Base-by-base conservation (phyloP, 1,140 invertebrate genomes). In the Orussus abietinus region DNA sequence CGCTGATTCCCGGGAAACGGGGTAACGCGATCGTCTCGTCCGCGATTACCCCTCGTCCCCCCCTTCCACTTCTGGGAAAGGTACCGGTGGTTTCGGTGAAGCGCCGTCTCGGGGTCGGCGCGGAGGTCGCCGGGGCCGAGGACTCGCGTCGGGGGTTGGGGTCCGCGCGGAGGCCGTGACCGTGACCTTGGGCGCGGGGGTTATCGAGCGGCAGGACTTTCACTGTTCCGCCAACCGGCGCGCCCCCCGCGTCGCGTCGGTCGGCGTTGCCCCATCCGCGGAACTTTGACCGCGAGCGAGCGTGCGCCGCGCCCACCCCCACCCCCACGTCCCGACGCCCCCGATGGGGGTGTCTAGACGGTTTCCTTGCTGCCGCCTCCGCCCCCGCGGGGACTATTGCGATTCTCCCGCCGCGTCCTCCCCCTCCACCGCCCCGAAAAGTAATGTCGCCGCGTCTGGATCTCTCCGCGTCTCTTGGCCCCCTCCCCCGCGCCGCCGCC, bases 271-370 rank as follows among this genome's bases (percentile, higher is more conserved):
- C 63, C 63, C 56, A 55, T 60, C 62, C 60, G 61, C 58, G 62
- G 69, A 62, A 66, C 64, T 69, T 71, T 68, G 70, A 66, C 71
- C 62, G 66, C 61, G 69, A 68, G 68, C 58, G 38, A 53, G 46
- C 63, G 65, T 51, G 57, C 74, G 69, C 75, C 71, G n/a, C 72
- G 57, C 57, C 67, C 69, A 66, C 64, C 60, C 66, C 58, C n/a
- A 57, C 61, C 58, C 57, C 72, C 72, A 71, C 69, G 52, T 32
- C 52, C 61, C 55, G 47, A 65, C 67, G 65, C 61, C 64, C 48
- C 31, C 52, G 31, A 15, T 28, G 15, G n/a, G 15, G 14, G 18
- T 50, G 51, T 56, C 54, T 56, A 56, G 54, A 56, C 54, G 49
- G 35, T 39, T 25, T 32, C 38, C 34, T 18, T 30, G 18, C 30